Evolutionary conservation across 2,113 vertebrate species (phyloP).

Genomic region (Polypterus bichir): DNA sequence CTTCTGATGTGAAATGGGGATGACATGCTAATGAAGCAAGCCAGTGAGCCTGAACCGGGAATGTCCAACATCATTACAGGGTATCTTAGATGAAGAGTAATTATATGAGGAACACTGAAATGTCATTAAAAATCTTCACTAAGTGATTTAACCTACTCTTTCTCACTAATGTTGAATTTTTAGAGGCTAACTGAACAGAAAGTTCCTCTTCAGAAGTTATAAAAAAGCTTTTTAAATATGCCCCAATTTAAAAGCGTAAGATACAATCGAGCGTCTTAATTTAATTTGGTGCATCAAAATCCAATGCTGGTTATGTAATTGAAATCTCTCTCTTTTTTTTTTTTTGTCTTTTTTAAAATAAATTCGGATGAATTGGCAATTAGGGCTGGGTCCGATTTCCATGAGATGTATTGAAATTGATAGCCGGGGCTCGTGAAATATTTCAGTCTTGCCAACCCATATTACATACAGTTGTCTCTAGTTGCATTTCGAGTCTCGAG

Average conservation of each 20-base stretch:
- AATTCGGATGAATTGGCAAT: slow-evolving; percentile 98
- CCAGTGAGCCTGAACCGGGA: slow-evolving; percentile 98
- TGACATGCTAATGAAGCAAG: slow-evolving; percentile 99
- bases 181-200: slow-evolving; percentile 59
- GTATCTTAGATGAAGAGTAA: slow-evolving; percentile 99
- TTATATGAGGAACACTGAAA: slow-evolving; percentile 99
- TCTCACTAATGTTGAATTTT: slow-evolving; percentile 73
- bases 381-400: slow-evolving; percentile 81
- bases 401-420: slow-evolving; percentile 86
- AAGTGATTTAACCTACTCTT: slow-evolving; percentile 99
- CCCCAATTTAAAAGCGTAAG: slow-evolving; percentile 63
- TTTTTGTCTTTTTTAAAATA: slow-evolving; percentile 63
- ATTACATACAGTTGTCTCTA: too few relatives aligned
- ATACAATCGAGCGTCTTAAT: slow-evolving; percentile 76
- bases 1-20: slow-evolving; percentile 99
- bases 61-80: slow-evolving; percentile 99
- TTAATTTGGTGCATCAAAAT: slow-evolving; percentile 80
- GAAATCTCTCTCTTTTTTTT: slow-evolving; percentile 74
- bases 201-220: slow-evolving; percentile 74
- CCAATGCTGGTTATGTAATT: slow-evolving; percentile 79
- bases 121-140: slow-evolving; percentile 99
- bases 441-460: slow-evolving; percentile 59
- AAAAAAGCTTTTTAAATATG: slow-evolving; percentile 58
- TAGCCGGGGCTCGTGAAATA: slow-evolving; percentile 61
- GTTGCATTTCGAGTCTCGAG: too few relatives aligned